Percentiles rank a stretch among this genome's conserved stretches.
These are phyloP conservation scores for Drosophila yooni DNA, from an alignment of 2,888 invertebrate species.

Conservation along the genomic window DNA sequence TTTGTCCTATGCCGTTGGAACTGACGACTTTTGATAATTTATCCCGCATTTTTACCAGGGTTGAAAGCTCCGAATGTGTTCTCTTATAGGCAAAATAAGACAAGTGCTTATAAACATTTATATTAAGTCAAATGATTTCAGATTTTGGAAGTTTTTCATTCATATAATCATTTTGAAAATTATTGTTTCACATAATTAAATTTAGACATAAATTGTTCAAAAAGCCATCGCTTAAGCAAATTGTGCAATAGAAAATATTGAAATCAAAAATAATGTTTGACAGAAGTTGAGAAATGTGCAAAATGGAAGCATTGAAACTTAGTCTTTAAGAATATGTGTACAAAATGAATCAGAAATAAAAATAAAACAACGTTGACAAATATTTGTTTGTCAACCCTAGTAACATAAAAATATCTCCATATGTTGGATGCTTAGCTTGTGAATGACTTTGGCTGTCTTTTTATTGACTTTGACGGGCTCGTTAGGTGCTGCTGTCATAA, in stretches of 20 bases:
- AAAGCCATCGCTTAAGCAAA: no score
- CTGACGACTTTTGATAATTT: background rate
- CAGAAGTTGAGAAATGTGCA: background rate
- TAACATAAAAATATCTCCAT: conserved; percentile 2
- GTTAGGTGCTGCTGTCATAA: conserved; percentile 49
- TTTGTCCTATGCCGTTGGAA: conserved; percentile 15
- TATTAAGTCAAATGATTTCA: background rate
- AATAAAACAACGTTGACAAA: background rate
- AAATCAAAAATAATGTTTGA: background rate
- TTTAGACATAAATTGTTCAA: background rate
- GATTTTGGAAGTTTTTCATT: background rate
- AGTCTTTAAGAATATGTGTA: background rate
- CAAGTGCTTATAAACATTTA: background rate
- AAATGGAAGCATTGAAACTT: background rate
- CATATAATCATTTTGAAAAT: background rate
- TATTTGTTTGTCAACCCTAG: background rate
- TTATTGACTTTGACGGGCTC: conserved; percentile 53
- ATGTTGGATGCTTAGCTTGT: conserved; percentile 29
- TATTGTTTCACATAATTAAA: background rate
- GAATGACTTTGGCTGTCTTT: conserved; percentile 15
- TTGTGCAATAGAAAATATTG: no score
- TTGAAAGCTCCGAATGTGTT: background rate
- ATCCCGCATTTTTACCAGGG: background rate
- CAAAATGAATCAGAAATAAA: background rate
- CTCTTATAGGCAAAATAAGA: background rate